Base-by-base conservation (phyloP, 2,113 vertebrate genomes). In the Pachycephala philippinensis region DNA sequence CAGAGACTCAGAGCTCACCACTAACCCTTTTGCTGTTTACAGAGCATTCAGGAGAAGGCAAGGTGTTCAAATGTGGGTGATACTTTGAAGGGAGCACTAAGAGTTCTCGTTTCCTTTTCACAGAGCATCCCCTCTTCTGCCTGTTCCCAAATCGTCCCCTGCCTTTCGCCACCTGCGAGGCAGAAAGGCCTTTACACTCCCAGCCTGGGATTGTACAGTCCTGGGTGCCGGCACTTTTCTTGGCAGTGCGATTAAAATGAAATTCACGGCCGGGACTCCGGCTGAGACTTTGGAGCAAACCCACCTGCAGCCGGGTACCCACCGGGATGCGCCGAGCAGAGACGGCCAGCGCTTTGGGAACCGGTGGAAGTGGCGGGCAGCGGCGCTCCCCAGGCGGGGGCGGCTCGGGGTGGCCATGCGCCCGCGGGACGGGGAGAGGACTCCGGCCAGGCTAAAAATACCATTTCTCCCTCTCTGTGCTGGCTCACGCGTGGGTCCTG, bases 311-410 rank as follows among this genome's bases (percentile, higher is more conserved):
- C n/a, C 18, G 8, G 21, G 42, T 27, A 10, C 54, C 6, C 4
- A 4, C 12, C 7, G n/a, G 57, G 60, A 30, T 33, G 72, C 4
- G 1, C 47, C 19, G 10, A 9, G 39, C 4, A 8, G 56, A 24
- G 40, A 4, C 30, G 5, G 30, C 8, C 63, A 22, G 45, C 1
- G 0, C 39, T 57, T 12, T 15, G 15, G n/a, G 6, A 54, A 8
- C 10, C 19, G 56, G 2, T 3, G 63, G 35, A 26, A 28, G 6
- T 11, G 74, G 33, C 1, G 17, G 39, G 28, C n/a, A 37, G 77
- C 7, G 13, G 40, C 33, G 0, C 8, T 24, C 10, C 56, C 35
- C 27, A 16, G 0, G 12, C 30, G 8, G 23, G 76, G 52, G 15
- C 3, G 19, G 33, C 6, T 35, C 5, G 35, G 22, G 49, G 27